A percentile compares a stretch with the other conserved stretches of the same genome.
These are phyloP conservation scores for Eupithecia subfuscata DNA, from an alignment of 2,888 invertebrate genomes.

Conservation along the genomic window DNA sequence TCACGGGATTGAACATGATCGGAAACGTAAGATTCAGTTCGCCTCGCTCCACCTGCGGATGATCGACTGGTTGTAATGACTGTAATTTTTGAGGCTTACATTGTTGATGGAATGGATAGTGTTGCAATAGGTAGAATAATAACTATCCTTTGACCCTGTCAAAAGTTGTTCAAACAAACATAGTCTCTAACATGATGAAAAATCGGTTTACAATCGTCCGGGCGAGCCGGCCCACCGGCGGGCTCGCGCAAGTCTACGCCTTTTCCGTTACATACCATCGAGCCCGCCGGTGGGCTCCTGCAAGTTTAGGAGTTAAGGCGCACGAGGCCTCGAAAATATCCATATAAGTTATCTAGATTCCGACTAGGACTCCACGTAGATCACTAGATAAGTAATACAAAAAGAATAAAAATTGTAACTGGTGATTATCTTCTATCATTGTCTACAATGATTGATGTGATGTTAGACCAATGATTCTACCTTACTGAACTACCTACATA, in stretches of 20 bases:
- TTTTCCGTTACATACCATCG: no score
- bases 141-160: no score
- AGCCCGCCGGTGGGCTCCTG: no score
- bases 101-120: neutral
- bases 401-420: neutral
- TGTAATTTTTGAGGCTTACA: neutral
- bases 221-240: no score
- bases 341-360: neutral
- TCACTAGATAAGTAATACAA: no score
- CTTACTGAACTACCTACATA: neutral
- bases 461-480: neutral
- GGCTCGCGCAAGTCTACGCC: no score
- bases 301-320: no score
- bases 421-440: neutral
- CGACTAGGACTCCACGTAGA: no score
- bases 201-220: no score
- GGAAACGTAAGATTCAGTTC: constrained; percentile 93
- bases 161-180: no score
- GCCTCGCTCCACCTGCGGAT: constrained; percentile 88
- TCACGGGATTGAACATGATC: constrained; percentile 94
- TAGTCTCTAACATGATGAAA: no score
- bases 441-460: neutral
- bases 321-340: neutral
- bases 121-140: no score
- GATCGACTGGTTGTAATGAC: constrained; percentile 3